These are phyloP conservation scores for Cyprinodon tularosa DNA, from an alignment of 2,113 vertebrate species.

Conservation along the genomic window DNA sequence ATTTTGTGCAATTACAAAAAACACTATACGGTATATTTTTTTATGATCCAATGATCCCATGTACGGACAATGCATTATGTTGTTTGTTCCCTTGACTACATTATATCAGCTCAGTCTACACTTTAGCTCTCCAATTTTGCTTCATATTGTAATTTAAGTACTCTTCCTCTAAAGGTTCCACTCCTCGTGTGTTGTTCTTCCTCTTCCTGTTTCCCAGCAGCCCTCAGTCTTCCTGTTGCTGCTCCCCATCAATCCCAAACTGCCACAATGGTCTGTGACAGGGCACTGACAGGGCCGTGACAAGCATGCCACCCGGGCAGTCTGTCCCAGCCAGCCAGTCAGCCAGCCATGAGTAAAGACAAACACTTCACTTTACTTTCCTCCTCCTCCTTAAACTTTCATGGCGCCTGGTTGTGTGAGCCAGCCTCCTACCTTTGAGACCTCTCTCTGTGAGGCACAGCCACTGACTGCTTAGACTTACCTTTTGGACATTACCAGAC, in stretches of 20 bases:
- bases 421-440: constrained; percentile 4
- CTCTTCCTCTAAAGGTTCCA: constrained; percentile 27
- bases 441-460: constrained; percentile 9
- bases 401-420: constrained; percentile 38
- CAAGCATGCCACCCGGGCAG: constrained; percentile 59
- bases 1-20: too few relatives aligned
- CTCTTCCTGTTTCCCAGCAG: constrained; percentile 59
- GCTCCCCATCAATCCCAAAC: constrained; percentile 77
- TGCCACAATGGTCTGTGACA: constrained; percentile 77
- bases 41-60: too few relatives aligned
- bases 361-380: constrained; percentile 71
- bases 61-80: too few relatives aligned
- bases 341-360: constrained; percentile 58
- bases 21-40: too few relatives aligned
- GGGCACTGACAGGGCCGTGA: constrained; percentile 56
- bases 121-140: background rate
- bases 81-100: background rate
- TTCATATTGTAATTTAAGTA: constrained; percentile 7
- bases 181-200: constrained; percentile 40
- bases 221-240: constrained; percentile 67
- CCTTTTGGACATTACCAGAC: constrained; percentile 2
- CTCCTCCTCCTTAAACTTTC: constrained; percentile 45
- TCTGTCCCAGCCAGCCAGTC: constrained; percentile 35
- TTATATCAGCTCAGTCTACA: background rate
- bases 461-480: background rate